phyloP scores from a whole-genome alignment of 2,113 vertebrate genomes.

The Pseudolaguvia tuberculata region DNA sequence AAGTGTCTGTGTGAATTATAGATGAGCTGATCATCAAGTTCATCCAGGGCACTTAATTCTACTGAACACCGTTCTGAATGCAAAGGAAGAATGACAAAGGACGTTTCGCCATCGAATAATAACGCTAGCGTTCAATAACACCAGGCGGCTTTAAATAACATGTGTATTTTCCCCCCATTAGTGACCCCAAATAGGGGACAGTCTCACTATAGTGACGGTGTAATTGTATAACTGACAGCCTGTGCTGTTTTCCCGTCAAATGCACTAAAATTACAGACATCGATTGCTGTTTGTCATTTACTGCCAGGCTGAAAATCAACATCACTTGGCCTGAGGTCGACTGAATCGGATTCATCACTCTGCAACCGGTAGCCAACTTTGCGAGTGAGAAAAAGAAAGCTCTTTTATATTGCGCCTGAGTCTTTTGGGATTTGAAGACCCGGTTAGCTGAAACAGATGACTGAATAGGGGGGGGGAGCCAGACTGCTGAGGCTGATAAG shows the following conservation, averaged over 20 bases:
- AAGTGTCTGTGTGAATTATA: slow-evolving; percentile 66
- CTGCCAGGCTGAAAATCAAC: slow-evolving; percentile 3
- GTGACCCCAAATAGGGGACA: not conserved
- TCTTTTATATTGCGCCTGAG: slow-evolving; percentile 29
- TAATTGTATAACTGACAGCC: slow-evolving; percentile 7
- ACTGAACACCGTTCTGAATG: slow-evolving; percentile 40
- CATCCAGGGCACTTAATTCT: slow-evolving; percentile 55
- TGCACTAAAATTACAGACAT: slow-evolving; percentile 21
- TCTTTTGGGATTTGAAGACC: slow-evolving; percentile 29
- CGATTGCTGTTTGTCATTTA: slow-evolving; percentile 11
- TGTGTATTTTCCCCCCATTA: slow-evolving; percentile 17
- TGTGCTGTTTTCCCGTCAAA: slow-evolving; percentile 9
- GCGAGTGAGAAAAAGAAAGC: slow-evolving; percentile 24
- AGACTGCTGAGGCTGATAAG: slow-evolving; percentile 40
- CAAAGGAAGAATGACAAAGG: slow-evolving; percentile 46
- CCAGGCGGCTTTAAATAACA: slow-evolving; percentile 26
- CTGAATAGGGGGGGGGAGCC: slow-evolving; percentile 13
- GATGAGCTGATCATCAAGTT: slow-evolving; percentile 58
- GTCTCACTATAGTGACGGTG: not conserved
- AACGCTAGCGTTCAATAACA: not conserved
- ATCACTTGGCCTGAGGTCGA: slow-evolving; percentile 3
- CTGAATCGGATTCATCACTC: slow-evolving; percentile 22
- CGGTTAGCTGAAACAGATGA: slow-evolving; percentile 24
- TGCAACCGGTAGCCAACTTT: slow-evolving; percentile 10
- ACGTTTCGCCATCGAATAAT: slow-evolving; percentile 33